Evolutionary conservation across 2,888 invertebrate species (phyloP).

Genomic region (Torymus auratus): DNA sequence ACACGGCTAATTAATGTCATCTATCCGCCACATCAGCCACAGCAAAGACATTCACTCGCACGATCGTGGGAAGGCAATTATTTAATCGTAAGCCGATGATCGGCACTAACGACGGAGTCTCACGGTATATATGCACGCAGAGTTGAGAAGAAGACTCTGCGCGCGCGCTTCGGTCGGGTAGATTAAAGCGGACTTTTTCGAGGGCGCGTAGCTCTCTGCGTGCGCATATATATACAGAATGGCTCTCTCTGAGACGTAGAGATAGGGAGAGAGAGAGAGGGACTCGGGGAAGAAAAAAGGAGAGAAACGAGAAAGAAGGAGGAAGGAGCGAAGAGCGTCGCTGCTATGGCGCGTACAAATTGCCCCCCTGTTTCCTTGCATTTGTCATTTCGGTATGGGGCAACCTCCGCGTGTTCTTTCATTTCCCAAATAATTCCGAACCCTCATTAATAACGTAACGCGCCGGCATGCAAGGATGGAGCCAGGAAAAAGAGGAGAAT

Average conservation of each 20-base stretch:
- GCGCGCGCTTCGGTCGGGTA: constrained; percentile 28
- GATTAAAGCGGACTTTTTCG: constrained; percentile 54
- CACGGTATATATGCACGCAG: background rate
- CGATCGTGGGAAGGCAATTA: constrained; percentile 57
- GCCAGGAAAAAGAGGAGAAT: constrained; percentile 61
- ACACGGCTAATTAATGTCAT: constrained; percentile 22
- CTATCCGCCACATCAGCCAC: too few relatives aligned
- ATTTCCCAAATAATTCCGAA: constrained; percentile 73
- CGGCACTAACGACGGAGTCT: constrained; percentile 43
- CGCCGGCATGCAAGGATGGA: constrained; percentile 62
- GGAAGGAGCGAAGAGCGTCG: constrained; percentile 59
- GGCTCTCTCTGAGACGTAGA: constrained; percentile 31
- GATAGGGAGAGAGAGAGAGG: constrained; percentile 44
- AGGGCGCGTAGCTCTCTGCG: background rate
- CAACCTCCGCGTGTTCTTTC: constrained; percentile 66
- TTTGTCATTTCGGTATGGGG: constrained; percentile 71
- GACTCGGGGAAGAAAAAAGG: constrained; percentile 15
- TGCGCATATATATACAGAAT: constrained; percentile 4
- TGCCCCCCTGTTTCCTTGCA: constrained; percentile 72
- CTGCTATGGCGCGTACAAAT: constrained; percentile 70
- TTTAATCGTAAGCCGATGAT: constrained; percentile 56
- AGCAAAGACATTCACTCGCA: background rate
- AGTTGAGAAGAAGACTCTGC: background rate
- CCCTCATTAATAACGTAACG: constrained; percentile 74
- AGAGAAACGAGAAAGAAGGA: constrained; percentile 45